A percentile compares a stretch with the other conserved stretches of the same genome.
Evolutionary conservation across 2,888 invertebrate species (phyloP).

Genomic region (Dolichomitus sp.): DNA sequence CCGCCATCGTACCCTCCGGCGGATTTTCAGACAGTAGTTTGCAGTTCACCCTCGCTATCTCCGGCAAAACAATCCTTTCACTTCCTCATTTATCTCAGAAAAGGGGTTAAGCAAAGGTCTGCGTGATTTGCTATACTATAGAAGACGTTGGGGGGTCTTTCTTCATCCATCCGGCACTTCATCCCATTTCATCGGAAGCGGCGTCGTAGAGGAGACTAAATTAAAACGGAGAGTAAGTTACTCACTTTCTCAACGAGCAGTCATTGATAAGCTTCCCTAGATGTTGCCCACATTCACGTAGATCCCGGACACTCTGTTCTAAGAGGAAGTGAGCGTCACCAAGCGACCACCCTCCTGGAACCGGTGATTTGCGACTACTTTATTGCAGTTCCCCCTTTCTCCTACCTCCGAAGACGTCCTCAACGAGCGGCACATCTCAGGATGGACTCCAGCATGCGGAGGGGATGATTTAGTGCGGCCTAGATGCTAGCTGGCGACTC

Average conservation of each 20-base stretch:
- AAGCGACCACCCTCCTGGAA: conserved; percentile 51
- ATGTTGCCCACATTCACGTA: conserved; percentile 35
- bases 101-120: conserved; percentile 42
- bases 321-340: conserved; percentile 48
- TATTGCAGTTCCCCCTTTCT: conserved; percentile 75
- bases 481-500: conserved; percentile 80
- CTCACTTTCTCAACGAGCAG: conserved; percentile 22
- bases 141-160: conserved; percentile 7
- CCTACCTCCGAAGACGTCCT: conserved; percentile 36
- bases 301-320: conserved; percentile 6
- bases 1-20: conserved; percentile 43
- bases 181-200: not conserved
- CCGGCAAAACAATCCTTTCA: conserved; percentile 67
- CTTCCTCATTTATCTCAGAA: conserved; percentile 52
- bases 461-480: conserved; percentile 79
- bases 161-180: conserved; percentile 15
- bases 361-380: conserved; percentile 80
- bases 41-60: conserved; percentile 59
- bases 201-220: conserved; percentile 18
- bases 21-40: conserved; percentile 54
- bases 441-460: conserved; percentile 46
- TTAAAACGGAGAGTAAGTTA: conserved; percentile 24
- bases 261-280: conserved; percentile 40
- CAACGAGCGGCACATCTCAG: conserved; percentile 33
- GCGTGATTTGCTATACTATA: conserved; percentile 29